Conservation (phyloP, 2,888 invertebrate species). For the Lordiphosa fenestrarum region DNA sequence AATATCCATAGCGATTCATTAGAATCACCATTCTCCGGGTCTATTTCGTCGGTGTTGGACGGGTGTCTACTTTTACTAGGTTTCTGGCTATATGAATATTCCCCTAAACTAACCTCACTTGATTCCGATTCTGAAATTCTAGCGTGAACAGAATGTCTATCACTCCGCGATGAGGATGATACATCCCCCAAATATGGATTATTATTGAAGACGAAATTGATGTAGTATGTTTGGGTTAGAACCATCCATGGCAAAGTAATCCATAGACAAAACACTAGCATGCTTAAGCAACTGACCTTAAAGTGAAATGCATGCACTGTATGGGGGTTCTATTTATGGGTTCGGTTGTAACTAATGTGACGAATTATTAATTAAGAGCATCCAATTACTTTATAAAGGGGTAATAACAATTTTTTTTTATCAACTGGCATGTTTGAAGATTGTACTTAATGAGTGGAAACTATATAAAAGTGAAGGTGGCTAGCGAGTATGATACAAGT, state of each 20-base stretch:
- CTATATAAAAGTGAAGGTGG: too few relatives aligned
- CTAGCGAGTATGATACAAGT: too few relatives aligned
- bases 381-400: background rate
- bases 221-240: slow-evolving; percentile 51
- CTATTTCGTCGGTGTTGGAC: background rate
- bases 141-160: background rate
- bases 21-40: background rate
- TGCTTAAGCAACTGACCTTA: slow-evolving; percentile 8
- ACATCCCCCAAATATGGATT: slow-evolving; percentile 12
- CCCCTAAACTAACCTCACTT: slow-evolving; percentile 20
- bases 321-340: slow-evolving; percentile 44
- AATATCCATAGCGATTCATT: too few relatives aligned
- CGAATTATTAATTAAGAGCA: slow-evolving; percentile 8
- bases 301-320: slow-evolving; percentile 23
- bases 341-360: slow-evolving; percentile 24
- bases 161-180: background rate
- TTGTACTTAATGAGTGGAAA: background rate
- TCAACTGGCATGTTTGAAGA: background rate
- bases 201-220: slow-evolving; percentile 60
- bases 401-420: slow-evolving; percentile 13
- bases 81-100: slow-evolving; percentile 1
- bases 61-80: too few relatives aligned
- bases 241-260: slow-evolving; percentile 27
- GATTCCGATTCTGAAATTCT: background rate
- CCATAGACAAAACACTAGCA: slow-evolving; percentile 42